phyloP scores from a whole-genome alignment of 1,140 invertebrate genomes.

The Melipona quadrifasciata region DNA sequence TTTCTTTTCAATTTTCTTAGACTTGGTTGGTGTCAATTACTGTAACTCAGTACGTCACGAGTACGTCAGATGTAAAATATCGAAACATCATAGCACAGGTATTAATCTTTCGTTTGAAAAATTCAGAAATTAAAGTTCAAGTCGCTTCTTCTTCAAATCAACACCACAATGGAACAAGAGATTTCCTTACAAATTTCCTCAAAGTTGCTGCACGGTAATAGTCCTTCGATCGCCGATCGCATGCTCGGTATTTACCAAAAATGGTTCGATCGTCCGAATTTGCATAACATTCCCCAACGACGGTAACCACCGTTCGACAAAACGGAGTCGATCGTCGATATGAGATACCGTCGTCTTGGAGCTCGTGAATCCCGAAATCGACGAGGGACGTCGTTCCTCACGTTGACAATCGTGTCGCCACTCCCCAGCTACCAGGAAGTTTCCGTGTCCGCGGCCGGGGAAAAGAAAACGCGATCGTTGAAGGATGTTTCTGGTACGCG shows the following conservation, averaged over 20 bases:
- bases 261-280: not conserved
- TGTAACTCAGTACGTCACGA: too few relatives aligned
- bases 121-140: too few relatives aligned
- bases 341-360: not conserved
- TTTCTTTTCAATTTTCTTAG: too few relatives aligned
- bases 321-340: not conserved
- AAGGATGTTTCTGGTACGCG: constrained; percentile 65
- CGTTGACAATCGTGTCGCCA: not conserved
- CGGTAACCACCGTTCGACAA: not conserved
- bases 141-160: too few relatives aligned
- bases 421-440: not conserved
- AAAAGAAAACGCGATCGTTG: constrained; percentile 47
- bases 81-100: too few relatives aligned
- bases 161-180: fast-evolving
- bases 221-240: not conserved
- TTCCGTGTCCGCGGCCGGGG: not conserved
- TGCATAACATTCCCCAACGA: constrained; percentile 23
- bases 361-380: not conserved
- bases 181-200: too few relatives aligned
- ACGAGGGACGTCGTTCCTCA: not conserved
- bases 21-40: too few relatives aligned
- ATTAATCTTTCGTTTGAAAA: too few relatives aligned
- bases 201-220: not conserved
- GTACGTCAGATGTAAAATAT: too few relatives aligned
- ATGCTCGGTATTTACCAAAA: not conserved